Percentiles rank a stretch among this genome's conserved stretches.
phyloP scores from a whole-genome alignment of 2,888 invertebrate genomes.

The Rapana venosa region DNA sequence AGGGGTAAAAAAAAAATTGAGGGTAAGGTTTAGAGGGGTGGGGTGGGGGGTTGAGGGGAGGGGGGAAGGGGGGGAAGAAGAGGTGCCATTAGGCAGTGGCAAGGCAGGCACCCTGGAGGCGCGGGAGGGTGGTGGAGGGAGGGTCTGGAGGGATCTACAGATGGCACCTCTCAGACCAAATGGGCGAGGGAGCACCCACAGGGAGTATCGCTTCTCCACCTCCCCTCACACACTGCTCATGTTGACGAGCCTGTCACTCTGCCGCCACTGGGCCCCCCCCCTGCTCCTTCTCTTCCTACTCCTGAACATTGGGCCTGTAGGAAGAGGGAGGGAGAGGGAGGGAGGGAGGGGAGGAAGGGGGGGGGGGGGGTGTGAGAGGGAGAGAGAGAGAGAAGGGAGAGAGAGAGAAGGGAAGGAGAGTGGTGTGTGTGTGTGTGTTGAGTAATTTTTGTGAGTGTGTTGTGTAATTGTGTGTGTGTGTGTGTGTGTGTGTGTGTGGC shows the following conservation, averaged over 20 bases:
- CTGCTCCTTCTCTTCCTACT: neutral
- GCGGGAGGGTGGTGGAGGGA: neutral
- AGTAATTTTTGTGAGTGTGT: too few species aligned
- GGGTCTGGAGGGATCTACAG: conserved; percentile 19
- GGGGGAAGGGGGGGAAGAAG: neutral
- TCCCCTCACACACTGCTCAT: conserved; percentile 17
- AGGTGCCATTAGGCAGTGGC: conserved; percentile 21
- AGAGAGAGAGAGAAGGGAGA: neutral
- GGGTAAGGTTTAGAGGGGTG: neutral
- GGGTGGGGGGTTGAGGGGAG: neutral
- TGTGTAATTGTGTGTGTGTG: too few species aligned
- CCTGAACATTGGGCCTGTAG: too few species aligned
- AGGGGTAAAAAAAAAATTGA: too few species aligned
- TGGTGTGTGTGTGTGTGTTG: too few species aligned
- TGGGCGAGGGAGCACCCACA: conserved; percentile 12
- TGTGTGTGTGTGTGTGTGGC: too few species aligned
- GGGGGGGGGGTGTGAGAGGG: too few species aligned
- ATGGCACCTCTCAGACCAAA: conserved; percentile 33
- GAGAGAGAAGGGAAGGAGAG: neutral
- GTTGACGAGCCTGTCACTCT: conserved; percentile 30
- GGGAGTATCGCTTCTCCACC: conserved; percentile 36
- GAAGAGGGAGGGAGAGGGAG: too few species aligned
- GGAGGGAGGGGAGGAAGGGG: too few species aligned
- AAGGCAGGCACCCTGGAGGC: conserved; percentile 23
- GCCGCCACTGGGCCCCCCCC: neutral